Evolutionary conservation across 2,888 invertebrate species (phyloP).

Genomic region (Heliothis peltigera): DNA sequence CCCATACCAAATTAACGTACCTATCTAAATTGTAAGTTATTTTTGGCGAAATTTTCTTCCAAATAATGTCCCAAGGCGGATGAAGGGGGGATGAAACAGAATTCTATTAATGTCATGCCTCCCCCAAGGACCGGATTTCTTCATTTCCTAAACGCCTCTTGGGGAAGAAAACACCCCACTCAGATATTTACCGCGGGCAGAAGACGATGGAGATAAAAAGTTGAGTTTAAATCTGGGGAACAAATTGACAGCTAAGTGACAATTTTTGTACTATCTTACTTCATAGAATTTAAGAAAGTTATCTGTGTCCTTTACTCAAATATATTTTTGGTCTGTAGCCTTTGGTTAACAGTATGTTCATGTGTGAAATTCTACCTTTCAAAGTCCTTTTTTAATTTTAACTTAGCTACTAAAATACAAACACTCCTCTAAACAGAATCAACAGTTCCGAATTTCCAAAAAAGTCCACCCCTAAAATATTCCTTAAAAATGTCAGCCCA

Average conservation of each 20-base stretch:
- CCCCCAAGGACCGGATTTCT: slow-evolving; percentile 76
- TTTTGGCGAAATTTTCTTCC: slow-evolving; percentile 61
- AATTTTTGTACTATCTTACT: not conserved
- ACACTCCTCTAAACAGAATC: slow-evolving; percentile 25
- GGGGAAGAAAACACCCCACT: slow-evolving; percentile 58
- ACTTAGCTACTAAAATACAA: no score
- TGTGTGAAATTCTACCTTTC: no score
- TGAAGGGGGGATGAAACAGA: slow-evolving; percentile 64
- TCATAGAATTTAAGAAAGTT: not conserved
- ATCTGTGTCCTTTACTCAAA: no score
- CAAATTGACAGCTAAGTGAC: slow-evolving; percentile 21
- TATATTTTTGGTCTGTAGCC: no score
- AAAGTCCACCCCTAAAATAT: slow-evolving; percentile 31
- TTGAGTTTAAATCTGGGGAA: slow-evolving; percentile 11
- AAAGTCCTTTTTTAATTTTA: no score
- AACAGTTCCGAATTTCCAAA: slow-evolving; percentile 25
- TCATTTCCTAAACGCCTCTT: slow-evolving; percentile 79
- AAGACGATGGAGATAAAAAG: slow-evolving; percentile 51
- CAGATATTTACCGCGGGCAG: slow-evolving; percentile 62
- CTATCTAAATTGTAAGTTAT: slow-evolving; percentile 59
- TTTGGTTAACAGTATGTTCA: no score
- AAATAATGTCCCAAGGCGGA: slow-evolving; percentile 69
- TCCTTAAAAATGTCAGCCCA: slow-evolving; percentile 15
- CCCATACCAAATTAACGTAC: slow-evolving; percentile 51
- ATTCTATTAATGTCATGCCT: slow-evolving; percentile 76